Evolutionary conservation across 2,113 vertebrate genomes (phyloP), one percentile per base, ranked within the genome.

Genomic region (Thinocorus orbignyianus): DNA sequence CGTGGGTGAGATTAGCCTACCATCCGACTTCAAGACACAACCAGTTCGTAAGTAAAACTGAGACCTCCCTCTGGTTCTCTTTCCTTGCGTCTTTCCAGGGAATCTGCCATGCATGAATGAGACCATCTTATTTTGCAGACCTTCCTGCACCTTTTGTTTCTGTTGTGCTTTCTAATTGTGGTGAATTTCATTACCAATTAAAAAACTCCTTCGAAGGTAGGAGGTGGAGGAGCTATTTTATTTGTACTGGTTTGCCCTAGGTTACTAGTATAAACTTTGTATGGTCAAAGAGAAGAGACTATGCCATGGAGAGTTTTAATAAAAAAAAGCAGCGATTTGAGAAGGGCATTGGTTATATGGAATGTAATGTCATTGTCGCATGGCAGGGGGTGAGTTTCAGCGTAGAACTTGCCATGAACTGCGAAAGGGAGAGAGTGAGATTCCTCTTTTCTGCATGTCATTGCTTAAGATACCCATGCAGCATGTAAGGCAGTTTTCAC

Each of bases 21-120:
- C 97, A 2, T 97, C 98, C 1, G 93, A 98, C 94, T 99, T 99
- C 98, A 99, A 98, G 98, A 99, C 99, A 0, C 98, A 99, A 78
- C 99, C 99, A 96, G 99, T 99, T 80, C 99, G 99, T 99, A 99
- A 99, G 99, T 99, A 95, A 11, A 96, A 51, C 35, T 52, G 72
- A 57, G 14, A 35, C 81, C 74, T 78, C 41, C 17, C 62, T 17
- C n/a, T 64, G 66, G 37, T 17, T 81, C 28, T 31, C 48, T 33
- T 16, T 12, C 25, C 76, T 81, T 84, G 49, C 62, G 9, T 16
- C 78, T 57, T 48, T 33, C 70, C 16, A 57, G 90, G 90, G 80
- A 33, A 37, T 16, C 48, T 80, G 23, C 48, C 48, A 1, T 20
- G 94, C 91, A 88, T 91, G 95, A 68, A 82, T 57, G 60, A 70